Base-by-base conservation (phyloP, 2,113 vertebrate species). In the Carassius auratus region DNA sequence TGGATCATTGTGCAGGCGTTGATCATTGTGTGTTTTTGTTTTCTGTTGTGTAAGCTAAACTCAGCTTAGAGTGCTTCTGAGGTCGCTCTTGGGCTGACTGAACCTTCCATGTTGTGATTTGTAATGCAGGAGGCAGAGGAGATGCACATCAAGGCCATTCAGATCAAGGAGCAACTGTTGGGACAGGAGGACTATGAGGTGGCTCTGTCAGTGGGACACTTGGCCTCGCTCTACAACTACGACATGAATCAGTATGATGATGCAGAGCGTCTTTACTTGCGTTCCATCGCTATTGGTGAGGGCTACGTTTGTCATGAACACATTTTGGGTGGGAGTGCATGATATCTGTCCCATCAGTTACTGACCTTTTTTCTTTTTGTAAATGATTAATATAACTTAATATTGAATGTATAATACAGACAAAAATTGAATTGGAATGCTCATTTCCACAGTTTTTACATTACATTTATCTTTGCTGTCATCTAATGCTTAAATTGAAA, bases 101-200 rank as follows among this genome's bases (percentile, higher is more conserved):
- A 48, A 7, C 19, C 42, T 74, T 21, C 12, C 48, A 26, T 88
- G 74, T 6, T 50, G 74, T 78, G 81, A 42, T 14, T 76, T 89
- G 0, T 38, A 36, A 38, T 84, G 64, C 88, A 99, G 98, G 98
- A 99, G 91, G 98, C 98, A 8, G 98, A 99, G 93, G 98, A 99
- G 93, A 99, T 99, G 98, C 98, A 99, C 92, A 97, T 99, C 91
- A 99, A 99, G 94, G 97, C 98, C 81, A 99, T 99, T 93, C 97
- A 99, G 92, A 99, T 99, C 89, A 99, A 99, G 94, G 98, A 99
- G 92, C 97, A 99, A 91, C 96, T 99, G 12, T 95, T 99, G 78
- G 98, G 98, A 82, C 97, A 99, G 85, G 98, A 99, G 88, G 98
- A 99, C 94, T 99, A 99, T 1, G 98, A 99, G 94, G 98, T 99